A percentile compares a stretch with the other conserved stretches of the same genome.
Evolutionary conservation across 1,140 invertebrate species (phyloP).

Genomic region (Glomeris maerens): DNA sequence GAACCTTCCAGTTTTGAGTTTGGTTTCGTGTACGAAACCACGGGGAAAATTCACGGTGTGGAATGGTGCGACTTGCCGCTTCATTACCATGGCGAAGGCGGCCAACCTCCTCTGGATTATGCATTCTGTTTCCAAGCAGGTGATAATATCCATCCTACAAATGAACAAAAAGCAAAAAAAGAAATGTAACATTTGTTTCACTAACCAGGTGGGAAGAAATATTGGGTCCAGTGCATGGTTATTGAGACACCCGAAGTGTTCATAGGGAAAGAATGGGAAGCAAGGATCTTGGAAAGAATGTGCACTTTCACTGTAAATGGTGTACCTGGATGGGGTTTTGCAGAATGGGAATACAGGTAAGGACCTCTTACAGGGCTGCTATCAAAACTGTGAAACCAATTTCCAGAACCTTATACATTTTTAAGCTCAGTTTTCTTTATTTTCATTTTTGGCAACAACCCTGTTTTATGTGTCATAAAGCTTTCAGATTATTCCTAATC

Average conservation of each 20-base stretch:
- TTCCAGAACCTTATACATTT: too few relatives aligned
- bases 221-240: constrained; percentile 37
- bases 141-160: too few relatives aligned
- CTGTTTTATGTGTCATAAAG: neutral
- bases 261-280: constrained; percentile 49
- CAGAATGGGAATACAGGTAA: constrained; percentile 48
- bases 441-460: too few relatives aligned
- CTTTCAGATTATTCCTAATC: constrained; percentile 1
- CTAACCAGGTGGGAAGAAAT: neutral
- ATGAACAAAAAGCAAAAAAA: too few relatives aligned
- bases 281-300: constrained; percentile 49
- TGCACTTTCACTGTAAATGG: constrained; percentile 46
- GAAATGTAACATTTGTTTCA: too few relatives aligned
- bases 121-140: constrained; percentile 44
- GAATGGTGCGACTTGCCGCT: constrained; percentile 45
- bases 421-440: too few relatives aligned
- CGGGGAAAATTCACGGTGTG: constrained; percentile 39
- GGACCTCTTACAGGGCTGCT: neutral
- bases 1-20: constrained; percentile 42
- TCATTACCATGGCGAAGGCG: constrained; percentile 49
- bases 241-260: constrained; percentile 44
- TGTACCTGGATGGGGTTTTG: constrained; percentile 45
- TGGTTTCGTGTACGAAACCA: constrained; percentile 43
- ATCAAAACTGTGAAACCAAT: neutral
- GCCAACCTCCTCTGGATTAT: constrained; percentile 43